Conservation (phyloP, 2,113 vertebrate species). For the Microcebus lehilahytsara region DNA sequence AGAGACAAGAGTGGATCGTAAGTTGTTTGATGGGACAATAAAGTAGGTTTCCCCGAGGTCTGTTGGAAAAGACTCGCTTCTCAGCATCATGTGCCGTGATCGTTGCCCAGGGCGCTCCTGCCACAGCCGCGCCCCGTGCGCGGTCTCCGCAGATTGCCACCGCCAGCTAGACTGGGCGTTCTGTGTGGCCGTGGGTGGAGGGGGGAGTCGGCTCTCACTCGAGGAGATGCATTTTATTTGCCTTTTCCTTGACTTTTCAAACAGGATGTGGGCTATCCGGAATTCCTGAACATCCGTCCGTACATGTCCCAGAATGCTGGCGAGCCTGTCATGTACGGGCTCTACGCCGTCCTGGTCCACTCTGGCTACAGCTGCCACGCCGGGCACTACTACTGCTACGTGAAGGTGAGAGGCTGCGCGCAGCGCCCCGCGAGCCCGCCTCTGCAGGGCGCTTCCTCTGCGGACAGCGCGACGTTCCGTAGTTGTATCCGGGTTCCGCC, state of each 20-base stretch:
- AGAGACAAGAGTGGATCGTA: rapidly evolving
- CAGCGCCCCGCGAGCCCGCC: no score
- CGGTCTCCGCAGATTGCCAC: rapidly evolving
- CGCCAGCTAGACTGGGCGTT: rapidly evolving
- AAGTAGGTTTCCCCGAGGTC: rapidly evolving
- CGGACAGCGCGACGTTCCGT: rapidly evolving
- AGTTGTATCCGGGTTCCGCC: rapidly evolving
- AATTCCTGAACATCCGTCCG: conserved; percentile 93
- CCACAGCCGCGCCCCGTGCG: rapidly evolving
- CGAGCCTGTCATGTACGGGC: conserved; percentile 89
- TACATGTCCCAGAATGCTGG: conserved; percentile 95
- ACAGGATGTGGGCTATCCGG: conserved; percentile 95
- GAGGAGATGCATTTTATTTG: rapidly evolving
- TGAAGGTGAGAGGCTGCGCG: conserved; percentile 87
- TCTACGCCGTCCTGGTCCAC: conserved; percentile 97
- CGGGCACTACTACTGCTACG: conserved; percentile 97
- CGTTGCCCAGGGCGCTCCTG: rapidly evolving
- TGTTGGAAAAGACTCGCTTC: no score
- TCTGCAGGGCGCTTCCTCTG: not conserved
- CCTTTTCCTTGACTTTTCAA: not conserved
- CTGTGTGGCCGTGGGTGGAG: not conserved
- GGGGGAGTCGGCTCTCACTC: rapidly evolving
- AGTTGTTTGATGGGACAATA: rapidly evolving
- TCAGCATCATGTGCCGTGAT: not conserved
- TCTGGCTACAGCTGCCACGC: conserved; percentile 96